A percentile compares a stretch with the other conserved stretches of the same genome.
Conservation (phyloP, 2,797 vertebrate species). For the Coregonus ussuriensis region DNA sequence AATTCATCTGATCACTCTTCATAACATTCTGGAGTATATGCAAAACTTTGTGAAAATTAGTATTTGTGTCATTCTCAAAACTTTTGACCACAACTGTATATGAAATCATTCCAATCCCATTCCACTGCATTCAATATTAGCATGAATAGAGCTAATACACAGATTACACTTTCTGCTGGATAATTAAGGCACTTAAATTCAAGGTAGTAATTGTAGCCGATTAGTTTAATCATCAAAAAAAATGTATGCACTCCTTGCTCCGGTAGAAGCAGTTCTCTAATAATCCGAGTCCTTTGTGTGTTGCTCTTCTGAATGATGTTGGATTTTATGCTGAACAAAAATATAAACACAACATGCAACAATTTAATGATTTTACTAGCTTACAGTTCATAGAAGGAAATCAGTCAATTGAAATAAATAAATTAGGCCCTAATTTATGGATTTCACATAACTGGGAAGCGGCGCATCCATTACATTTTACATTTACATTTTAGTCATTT, state of each 20-base stretch:
- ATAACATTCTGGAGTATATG: too few relatives aligned
- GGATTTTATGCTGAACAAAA: neutral
- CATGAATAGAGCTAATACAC: neutral
- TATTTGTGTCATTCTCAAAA: too few relatives aligned
- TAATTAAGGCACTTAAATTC: neutral
- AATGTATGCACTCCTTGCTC: constrained; percentile 9
- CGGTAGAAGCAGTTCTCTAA: constrained; percentile 10
- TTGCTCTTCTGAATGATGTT: neutral
- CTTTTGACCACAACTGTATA: neutral
- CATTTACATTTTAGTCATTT: too few relatives aligned
- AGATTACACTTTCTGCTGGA: neutral
- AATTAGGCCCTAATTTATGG: too few relatives aligned
- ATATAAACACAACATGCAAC: too few relatives aligned
- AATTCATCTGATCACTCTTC: too few relatives aligned
- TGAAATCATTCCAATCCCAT: constrained; percentile 22
- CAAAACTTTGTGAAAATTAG: too few relatives aligned
- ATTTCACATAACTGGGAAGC: too few relatives aligned
- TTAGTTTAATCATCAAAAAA: neutral
- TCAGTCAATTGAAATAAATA: too few relatives aligned
- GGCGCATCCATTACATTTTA: too few relatives aligned
- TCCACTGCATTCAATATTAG: constrained; percentile 1
- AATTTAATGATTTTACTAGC: too few relatives aligned
- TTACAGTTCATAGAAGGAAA: too few relatives aligned
- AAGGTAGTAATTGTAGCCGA: neutral
- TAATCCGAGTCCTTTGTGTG: neutral